Evolutionary conservation across 2,797 vertebrate genomes (phyloP), one percentile per base, ranked within the genome.

Genomic region (Sebastes ruberrimus): DNA sequence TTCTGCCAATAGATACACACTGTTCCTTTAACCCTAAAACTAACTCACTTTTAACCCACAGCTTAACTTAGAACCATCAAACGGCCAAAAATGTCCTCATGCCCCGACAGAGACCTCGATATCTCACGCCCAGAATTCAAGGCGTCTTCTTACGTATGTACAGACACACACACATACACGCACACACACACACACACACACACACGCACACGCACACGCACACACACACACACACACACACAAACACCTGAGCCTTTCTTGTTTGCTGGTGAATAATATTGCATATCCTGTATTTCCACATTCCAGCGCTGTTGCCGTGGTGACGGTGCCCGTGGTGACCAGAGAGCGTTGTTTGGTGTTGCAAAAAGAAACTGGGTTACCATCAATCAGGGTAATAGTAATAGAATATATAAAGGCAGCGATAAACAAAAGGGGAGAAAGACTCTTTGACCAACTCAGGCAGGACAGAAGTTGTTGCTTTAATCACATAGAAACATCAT

Each of bases 241-340:
- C 75, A 73, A 13, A 63, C 56, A 65, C 10, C 23, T 4, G 2
- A 66, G 10, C 30, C 57, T 86, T 56, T 82, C 27, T 59, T 74
- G 74, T 90, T 90, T 88, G 76, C 75, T 64, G 49, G 60, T n/a
- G 76, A 86, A 90, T 89, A 84, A 87, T 76, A 85, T 76, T 83
- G 65, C 76, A 74, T 49, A 72, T 60, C 94, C 83, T 42, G 94
- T 87, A 77, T 85, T 81, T 88, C 93, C 75, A 91, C 94, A 95
- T 95, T 94, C 92, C 90, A 18, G 74, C 1, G 2, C 71, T 7
- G 35, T 81, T 88, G 62, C 77, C 57, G 68, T 59, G 55, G 86
- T 52, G 53, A 85, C 5, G 4, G 28, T 79, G 64, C 68, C 71
- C 16, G 22, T 38, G 32, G 33, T 14, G 25, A 76, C 52, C 49